phyloP scores from a whole-genome alignment of 2,113 vertebrate species.

The Sturnira hondurensis region DNA sequence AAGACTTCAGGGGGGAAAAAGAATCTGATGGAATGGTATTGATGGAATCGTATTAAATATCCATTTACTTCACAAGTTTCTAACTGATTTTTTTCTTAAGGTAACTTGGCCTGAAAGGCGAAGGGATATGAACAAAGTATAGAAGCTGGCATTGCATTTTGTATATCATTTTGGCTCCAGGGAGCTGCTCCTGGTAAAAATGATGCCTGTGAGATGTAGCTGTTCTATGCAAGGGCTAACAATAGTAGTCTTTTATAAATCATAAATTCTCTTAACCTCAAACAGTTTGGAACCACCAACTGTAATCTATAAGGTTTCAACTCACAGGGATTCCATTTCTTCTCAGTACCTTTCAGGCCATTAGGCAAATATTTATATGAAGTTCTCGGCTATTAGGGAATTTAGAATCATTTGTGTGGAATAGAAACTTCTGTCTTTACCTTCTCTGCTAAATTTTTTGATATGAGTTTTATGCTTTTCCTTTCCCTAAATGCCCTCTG shows the following conservation, averaged over 20 bases:
- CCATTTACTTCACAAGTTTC: conserved; percentile 39
- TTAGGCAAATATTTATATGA: conserved; percentile 78
- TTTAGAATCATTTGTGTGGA: conserved; percentile 55
- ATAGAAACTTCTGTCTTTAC: conserved; percentile 16
- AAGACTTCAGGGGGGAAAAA: conserved; percentile 7
- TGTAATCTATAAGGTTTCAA: conserved; percentile 80
- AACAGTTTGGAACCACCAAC: conserved; percentile 76
- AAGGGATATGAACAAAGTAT: conserved; percentile 52
- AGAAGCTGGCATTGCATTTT: conserved; percentile 64
- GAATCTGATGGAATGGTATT: conserved; percentile 46
- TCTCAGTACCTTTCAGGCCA: conserved; percentile 62
- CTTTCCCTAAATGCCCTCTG: conserved; percentile 7
- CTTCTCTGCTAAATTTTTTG: background rate
- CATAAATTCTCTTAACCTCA: conserved; percentile 78
- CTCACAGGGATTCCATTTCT: conserved; percentile 73
- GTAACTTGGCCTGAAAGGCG: conserved; percentile 49
- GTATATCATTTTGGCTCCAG: conserved; percentile 65
- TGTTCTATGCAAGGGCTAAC: conserved; percentile 71
- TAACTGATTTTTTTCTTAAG: conserved; percentile 10
- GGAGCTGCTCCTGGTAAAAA: conserved; percentile 74
- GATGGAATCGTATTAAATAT: conserved; percentile 58
- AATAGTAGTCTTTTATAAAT: conserved; percentile 78
- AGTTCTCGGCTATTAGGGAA: conserved; percentile 50
- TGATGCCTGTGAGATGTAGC: conserved; percentile 46
- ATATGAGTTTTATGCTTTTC: background rate